Base-by-base conservation (phyloP, 1,140 invertebrate genomes). In the Caligus rogercresseyi region DNA sequence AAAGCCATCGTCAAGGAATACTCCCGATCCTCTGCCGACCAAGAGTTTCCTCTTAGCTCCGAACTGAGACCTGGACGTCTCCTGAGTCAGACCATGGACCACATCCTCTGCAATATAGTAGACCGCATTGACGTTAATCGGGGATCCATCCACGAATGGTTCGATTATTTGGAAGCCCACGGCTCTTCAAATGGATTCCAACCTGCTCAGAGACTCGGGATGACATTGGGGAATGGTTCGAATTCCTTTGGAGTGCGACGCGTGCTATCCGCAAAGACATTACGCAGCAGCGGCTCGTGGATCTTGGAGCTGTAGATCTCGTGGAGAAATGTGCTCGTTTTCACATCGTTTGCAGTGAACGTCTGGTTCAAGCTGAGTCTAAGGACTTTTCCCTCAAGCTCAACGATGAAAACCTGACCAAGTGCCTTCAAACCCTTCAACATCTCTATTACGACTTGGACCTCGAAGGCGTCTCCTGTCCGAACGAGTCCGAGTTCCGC, bases 221-320 rank as follows among this genome's bases (percentile, higher is more conserved):
- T 2, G 20, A 63, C 70, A 66, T 87, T 14, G 79, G 77, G 0
- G 86, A 91, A 65, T 92, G 89, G 89, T 95, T 86, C 71, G 84
- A 90, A 70, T 95, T 91, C 69, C 74, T 93, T n/a, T 95, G 90
- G 89, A 88, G 91, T 71, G 76, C 89, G 65, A 86, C 86, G 0
- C 77, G 95, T 66, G 83, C 88, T 18, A 94, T 99, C 63, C 78
- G 94, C 26, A 99, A 97, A 76, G 95, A 98, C 70, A 93, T 98
- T 59, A 95, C 91, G 0, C 94, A 98, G 68, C 92, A 98, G 73
- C 84, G 92, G 70, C 73, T 97, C 1, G 90, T 87, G 69, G 74
- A 80, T 70, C 69, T 72, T 66, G 79, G 82, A n/a, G 84, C 86
- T 13, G 90, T 93, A 0, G 75, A 79, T 15, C 73, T 99, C 51